Base-by-base conservation (phyloP, 2,888 invertebrate species). In the Drosophila parthenogenetica region DNA sequence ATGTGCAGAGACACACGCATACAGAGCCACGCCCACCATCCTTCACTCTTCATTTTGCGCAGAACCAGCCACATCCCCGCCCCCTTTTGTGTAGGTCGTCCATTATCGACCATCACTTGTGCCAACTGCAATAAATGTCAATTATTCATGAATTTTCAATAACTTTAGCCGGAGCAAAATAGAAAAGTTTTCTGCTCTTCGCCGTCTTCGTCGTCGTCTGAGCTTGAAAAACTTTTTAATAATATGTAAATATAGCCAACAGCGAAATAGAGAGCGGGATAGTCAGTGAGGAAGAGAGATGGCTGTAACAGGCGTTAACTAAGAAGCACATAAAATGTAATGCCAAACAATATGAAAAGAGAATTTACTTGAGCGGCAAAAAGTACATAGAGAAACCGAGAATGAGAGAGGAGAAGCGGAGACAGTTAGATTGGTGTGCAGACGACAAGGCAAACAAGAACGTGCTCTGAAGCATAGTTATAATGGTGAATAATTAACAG, bases 401-500 rank as follows among this genome's bases (percentile, higher is more conserved):
- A 37, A 45, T 17, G 14, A 8, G 25, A 19, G 19, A 32, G 53
- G 19, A 7, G 13, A n/a, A 19, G 35, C 14, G 48, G 29, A 8
- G 29, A 8, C 29, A 29, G 7, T 10, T 5, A 32, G 45, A 8
- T 19, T 5, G 17, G 35, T 19, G 40, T 14, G 37, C 35, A 54
- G 71, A 69, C 65, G 64, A 67, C 71, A 71, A 69, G 70, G 70
- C 76, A 62, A 71, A 76, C 66, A 75, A 67, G 69, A 63, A 71
- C 85, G 81, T 82, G 78, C 74, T 74, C 64, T 57, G 54, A 54
- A 68, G 68, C 75, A 73, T 71, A 76, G 81, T 74, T 83, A 69
- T 76, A 77, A 79, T 86, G 90, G 90, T 90, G 89, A 90, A 90
- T 90, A 90, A 90, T 90, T 90, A 90, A 90, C 90, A 89, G 90